Evolutionary conservation across 2,113 vertebrate genomes (phyloP).

Genomic region (Corythoichthys haematopterus): DNA sequence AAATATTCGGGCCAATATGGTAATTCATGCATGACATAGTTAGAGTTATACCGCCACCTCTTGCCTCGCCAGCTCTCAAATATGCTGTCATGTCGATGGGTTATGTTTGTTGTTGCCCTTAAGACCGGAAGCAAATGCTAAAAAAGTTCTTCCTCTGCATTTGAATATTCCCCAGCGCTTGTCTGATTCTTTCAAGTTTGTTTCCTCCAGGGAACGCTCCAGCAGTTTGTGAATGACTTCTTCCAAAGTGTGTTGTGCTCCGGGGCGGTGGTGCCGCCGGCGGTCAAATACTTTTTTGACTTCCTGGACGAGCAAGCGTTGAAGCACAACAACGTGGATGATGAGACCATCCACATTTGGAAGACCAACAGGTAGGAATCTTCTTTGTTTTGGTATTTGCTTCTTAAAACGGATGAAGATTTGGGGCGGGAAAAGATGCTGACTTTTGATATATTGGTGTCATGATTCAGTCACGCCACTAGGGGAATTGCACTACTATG

Average conservation of each 20-base stretch:
- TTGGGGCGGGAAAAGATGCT: not conserved
- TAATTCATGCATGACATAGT: too few relatives aligned
- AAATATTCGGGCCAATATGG: too few relatives aligned
- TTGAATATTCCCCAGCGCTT: not conserved
- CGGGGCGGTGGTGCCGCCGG: slow-evolving; percentile 84
- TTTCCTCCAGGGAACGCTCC: slow-evolving; percentile 85
- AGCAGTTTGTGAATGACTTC: slow-evolving; percentile 97
- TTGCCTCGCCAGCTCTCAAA: not conserved
- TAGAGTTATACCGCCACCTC: not conserved
- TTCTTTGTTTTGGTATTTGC: too few relatives aligned
- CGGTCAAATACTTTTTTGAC: slow-evolving; percentile 97
- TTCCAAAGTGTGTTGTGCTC: slow-evolving; percentile 93
- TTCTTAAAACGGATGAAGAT: not conserved
- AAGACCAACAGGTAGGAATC: slow-evolving; percentile 89
- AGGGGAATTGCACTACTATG: too few relatives aligned
- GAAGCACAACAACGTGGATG: slow-evolving; percentile 89
- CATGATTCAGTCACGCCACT: too few relatives aligned
- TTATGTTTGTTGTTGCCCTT: not conserved
- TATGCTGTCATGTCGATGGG: not conserved
- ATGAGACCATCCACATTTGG: slow-evolving; percentile 98
- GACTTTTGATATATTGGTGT: too few relatives aligned
- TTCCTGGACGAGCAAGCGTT: slow-evolving; percentile 96
- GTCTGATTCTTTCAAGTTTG: slow-evolving; percentile 37
- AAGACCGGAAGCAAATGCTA: not conserved
- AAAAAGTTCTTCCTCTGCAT: not conserved